These are phyloP conservation scores for Periparus ater DNA, from an alignment of 2,797 vertebrate species.

Conservation along the genomic window DNA sequence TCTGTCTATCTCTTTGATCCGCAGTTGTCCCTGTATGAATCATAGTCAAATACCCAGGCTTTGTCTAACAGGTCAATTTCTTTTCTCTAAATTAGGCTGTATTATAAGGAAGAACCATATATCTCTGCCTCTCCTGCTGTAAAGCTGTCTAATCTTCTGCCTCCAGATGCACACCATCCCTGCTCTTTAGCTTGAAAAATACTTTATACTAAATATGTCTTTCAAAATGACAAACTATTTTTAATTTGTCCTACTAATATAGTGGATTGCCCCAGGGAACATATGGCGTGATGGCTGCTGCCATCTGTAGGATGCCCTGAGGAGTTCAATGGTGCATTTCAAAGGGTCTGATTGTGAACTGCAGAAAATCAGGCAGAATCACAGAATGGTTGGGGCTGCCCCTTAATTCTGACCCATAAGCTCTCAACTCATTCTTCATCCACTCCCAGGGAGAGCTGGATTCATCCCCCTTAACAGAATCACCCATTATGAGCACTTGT, in stretches of 20 bases:
- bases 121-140: conserved; percentile 12
- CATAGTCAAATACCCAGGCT: background rate
- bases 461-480: too few relatives aligned
- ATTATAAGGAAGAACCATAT: background rate
- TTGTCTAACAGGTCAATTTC: conserved; percentile 26
- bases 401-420: background rate
- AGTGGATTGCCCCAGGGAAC: background rate
- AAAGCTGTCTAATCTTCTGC: conserved; percentile 37
- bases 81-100: background rate
- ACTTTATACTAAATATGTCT: conserved; percentile 56
- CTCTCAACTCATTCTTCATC: background rate
- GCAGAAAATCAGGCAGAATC: background rate
- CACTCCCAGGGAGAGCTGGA: background rate
- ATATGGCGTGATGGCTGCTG: conserved; percentile 37
- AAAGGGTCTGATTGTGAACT: background rate
- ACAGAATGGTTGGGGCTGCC: background rate
- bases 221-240: conserved; percentile 71
- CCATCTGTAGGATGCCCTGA: conserved; percentile 51
- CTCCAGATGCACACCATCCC: background rate
- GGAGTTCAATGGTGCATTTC: background rate
- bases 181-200: conserved; percentile 44
- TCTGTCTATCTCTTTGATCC: background rate
- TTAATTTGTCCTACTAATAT: conserved; percentile 59
- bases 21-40: background rate
- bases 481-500: background rate